These are phyloP conservation scores for Potamarius usumacintae DNA, from an alignment of 2,113 vertebrate genomes.

Conservation along the genomic window DNA sequence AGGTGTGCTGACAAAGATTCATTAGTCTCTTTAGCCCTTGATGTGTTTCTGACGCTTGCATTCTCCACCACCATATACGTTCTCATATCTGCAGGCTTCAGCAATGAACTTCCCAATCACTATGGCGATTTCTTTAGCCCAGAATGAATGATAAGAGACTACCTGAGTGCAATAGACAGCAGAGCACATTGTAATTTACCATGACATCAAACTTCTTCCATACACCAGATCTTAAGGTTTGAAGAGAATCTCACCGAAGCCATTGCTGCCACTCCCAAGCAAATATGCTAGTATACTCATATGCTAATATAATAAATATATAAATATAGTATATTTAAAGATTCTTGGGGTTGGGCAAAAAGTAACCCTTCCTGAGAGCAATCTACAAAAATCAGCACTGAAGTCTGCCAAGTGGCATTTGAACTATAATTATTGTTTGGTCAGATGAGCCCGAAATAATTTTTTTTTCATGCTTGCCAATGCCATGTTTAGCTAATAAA, in stretches of 20 bases:
- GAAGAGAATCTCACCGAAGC: no score
- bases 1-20: not conserved
- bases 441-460: not conserved
- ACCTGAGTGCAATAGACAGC: no score
- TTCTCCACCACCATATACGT: no score
- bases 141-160: no score
- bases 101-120: not conserved
- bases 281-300: no score
- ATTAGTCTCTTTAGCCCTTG: not conserved
- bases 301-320: not conserved
- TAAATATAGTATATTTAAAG: not conserved
- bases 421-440: not conserved
- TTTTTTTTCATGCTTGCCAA: not conserved
- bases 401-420: not conserved
- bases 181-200: no score
- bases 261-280: no score
- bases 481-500: not conserved
- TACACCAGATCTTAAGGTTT: not conserved
- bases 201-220: not conserved
- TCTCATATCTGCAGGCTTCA: no score
- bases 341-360: not conserved
- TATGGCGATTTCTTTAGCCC: not conserved
- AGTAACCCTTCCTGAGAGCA: not conserved
- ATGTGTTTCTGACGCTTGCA: not conserved
- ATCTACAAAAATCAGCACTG: not conserved